phyloP scores from a whole-genome alignment of 2,888 invertebrate species.

The Ramazzottius varieornatus region DNA sequence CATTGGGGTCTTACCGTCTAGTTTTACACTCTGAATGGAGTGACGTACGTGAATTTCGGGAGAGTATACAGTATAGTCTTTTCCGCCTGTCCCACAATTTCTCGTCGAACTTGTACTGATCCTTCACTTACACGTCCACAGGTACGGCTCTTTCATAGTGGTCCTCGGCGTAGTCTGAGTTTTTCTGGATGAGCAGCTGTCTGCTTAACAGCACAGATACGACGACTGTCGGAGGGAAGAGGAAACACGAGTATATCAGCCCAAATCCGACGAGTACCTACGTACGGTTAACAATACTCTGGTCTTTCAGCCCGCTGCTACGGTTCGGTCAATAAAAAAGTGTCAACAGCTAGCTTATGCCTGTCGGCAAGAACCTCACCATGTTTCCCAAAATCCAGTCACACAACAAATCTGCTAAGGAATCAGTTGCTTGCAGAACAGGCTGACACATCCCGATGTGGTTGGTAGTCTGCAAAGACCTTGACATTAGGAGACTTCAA shows the following conservation, averaged over 20 bases:
- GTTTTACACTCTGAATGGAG: too few species aligned
- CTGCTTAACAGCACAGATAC: not conserved
- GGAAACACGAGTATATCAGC: not conserved
- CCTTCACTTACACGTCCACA: not conserved
- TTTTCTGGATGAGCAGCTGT: not conserved
- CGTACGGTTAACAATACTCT: too few species aligned
- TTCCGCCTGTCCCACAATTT: too few species aligned
- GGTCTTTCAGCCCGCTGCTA: not conserved
- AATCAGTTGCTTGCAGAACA: not conserved
- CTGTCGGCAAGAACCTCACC: not conserved
- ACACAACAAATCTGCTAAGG: not conserved
- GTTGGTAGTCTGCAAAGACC: not conserved
- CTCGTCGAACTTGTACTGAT: too few species aligned
- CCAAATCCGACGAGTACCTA: not conserved
- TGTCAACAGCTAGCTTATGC: not conserved
- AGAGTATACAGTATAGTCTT: too few species aligned
- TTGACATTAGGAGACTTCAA: too few species aligned
- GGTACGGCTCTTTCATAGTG: not conserved
- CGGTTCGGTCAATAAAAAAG: not conserved
- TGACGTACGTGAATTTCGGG: too few species aligned
- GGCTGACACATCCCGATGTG: not conserved
- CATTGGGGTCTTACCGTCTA: too few species aligned
- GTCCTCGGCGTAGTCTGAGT: not conserved
- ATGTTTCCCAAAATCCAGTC: not conserved
- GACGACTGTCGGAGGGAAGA: not conserved